phyloP scores from a whole-genome alignment of 2,797 vertebrate genomes.

The Characodon lateralis region DNA sequence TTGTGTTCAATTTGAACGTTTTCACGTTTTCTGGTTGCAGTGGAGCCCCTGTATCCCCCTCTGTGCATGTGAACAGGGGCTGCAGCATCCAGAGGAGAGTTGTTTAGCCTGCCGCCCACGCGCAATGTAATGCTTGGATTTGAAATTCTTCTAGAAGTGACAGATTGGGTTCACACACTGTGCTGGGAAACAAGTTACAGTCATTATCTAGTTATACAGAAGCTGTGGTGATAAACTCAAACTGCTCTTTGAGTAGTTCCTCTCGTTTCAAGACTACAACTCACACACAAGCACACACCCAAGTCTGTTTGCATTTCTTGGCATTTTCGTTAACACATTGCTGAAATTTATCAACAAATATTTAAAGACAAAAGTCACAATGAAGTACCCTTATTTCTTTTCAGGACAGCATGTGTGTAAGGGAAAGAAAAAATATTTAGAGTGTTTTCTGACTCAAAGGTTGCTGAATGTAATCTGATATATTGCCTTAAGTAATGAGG shows the following conservation, averaged over 20 bases:
- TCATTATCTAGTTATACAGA: constrained; percentile 65
- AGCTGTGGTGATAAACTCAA: constrained; percentile 45
- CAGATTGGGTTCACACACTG: constrained; percentile 75
- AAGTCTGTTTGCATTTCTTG: constrained; percentile 11
- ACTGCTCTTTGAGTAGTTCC: constrained; percentile 50
- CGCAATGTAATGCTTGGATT: constrained; percentile 45
- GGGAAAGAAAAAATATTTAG: background rate
- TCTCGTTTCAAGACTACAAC: constrained; percentile 23
- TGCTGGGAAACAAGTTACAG: constrained; percentile 61
- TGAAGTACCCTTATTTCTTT: constrained; percentile 7
- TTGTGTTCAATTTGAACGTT: background rate
- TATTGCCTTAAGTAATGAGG: constrained; percentile 14
- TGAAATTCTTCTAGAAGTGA: constrained; percentile 70
- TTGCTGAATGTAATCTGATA: constrained; percentile 14
- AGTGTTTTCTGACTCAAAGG: constrained; percentile 1
- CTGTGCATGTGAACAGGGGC: constrained; percentile 6
- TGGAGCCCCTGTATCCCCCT: constrained; percentile 24
- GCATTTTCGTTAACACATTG: constrained; percentile 5
- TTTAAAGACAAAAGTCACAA: constrained; percentile 19
- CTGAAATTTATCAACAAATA: constrained; percentile 10
- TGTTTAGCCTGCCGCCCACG: constrained; percentile 57
- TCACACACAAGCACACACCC: background rate
- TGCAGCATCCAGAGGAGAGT: constrained; percentile 30
- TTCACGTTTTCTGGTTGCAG: constrained; percentile 1
- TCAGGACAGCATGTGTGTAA: background rate